Percentiles rank a stretch among this genome's conserved stretches.
Conservation (phyloP, 2,797 vertebrate species). For the Aplochiton taeniatus region DNA sequence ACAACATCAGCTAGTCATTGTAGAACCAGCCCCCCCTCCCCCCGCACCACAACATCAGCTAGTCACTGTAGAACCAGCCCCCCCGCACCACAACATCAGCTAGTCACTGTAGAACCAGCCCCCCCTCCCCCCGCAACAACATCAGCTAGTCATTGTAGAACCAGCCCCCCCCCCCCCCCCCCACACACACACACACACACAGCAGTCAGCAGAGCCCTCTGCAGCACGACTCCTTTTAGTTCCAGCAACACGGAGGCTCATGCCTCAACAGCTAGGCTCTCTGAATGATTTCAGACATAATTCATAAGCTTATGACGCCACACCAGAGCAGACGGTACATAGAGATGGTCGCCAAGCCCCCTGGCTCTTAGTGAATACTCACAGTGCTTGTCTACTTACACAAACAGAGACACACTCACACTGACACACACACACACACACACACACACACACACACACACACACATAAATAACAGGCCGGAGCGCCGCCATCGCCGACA, state of each 20-base stretch:
- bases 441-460: constrained; percentile 17
- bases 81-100: constrained; percentile 17
- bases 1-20: too few relatives aligned
- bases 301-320: constrained; percentile 35
- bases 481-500: constrained; percentile 19
- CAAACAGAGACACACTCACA: constrained; percentile 7
- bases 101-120: too few relatives aligned
- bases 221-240: neutral
- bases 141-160: too few relatives aligned
- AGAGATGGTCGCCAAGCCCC: constrained; percentile 51
- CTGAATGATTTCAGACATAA: constrained; percentile 43
- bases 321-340: constrained; percentile 13
- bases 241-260: neutral
- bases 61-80: too few relatives aligned
- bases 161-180: too few relatives aligned
- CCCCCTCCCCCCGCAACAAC: too few relatives aligned
- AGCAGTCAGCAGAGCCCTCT: constrained; percentile 41
- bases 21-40: too few relatives aligned
- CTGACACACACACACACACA: neutral
- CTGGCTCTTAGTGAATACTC: neutral
- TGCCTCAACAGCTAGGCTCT: neutral
- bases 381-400: neutral
- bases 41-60: too few relatives aligned
- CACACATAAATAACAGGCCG: constrained; percentile 8
- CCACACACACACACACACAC: too few relatives aligned